Evolutionary conservation across 2,888 invertebrate genomes (phyloP).

Genomic region (Polydesmus complanatus): DNA sequence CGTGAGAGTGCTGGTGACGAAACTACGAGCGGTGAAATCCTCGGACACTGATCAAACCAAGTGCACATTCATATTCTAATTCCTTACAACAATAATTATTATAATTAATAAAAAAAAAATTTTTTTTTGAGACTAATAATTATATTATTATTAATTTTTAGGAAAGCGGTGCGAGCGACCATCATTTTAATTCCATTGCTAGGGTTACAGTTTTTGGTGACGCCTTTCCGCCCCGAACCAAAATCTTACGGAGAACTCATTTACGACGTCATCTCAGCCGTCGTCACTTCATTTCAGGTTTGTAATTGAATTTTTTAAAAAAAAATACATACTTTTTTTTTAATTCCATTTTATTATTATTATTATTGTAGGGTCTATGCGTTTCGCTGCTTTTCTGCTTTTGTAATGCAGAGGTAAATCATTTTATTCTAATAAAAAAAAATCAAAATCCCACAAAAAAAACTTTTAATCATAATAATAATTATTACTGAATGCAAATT

Average conservation of each 20-base stretch:
- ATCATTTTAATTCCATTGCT: conserved; percentile 77
- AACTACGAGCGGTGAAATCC: conserved; percentile 49
- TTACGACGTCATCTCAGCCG: conserved; percentile 72
- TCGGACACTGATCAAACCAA: conserved; percentile 16
- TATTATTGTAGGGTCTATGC: conserved; percentile 62
- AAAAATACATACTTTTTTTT: neutral
- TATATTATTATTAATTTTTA: too few relatives aligned
- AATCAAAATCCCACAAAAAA: conserved; percentile 2
- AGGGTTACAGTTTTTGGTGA: conserved; percentile 78
- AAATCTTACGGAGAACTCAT: conserved; percentile 35
- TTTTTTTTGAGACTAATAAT: neutral
- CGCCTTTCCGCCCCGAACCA: conserved; percentile 62
- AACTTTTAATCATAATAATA: too few relatives aligned
- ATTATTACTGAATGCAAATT: too few relatives aligned
- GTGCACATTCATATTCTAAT: neutral
- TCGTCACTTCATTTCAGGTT: conserved; percentile 75
- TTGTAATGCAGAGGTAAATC: conserved; percentile 76
- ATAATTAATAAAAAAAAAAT: neutral
- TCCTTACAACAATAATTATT: neutral
- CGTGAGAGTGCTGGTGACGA: conserved; percentile 68
- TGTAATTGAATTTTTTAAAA: neutral
- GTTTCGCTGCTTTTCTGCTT: conserved; percentile 86
- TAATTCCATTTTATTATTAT: conserved; percentile 6
- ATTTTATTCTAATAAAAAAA: neutral
- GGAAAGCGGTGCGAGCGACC: conserved; percentile 62